Evolutionary conservation across 2,113 vertebrate genomes (phyloP).

Genomic region (Pseudorhombus dupliciocellatus): DNA sequence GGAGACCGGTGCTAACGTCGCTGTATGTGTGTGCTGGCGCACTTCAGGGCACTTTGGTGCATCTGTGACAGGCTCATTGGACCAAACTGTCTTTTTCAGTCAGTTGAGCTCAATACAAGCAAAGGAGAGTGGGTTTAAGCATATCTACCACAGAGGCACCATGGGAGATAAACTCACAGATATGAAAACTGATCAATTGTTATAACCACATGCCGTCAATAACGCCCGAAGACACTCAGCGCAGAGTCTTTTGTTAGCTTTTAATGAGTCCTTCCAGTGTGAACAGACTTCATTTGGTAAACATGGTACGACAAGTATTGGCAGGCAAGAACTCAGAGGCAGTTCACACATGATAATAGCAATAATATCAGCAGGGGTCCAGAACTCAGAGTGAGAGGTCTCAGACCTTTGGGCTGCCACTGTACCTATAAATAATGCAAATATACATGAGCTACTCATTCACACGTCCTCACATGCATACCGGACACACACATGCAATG

Average conservation of each 20-base stretch:
- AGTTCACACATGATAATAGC: constrained; percentile 53
- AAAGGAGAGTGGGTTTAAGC: constrained; percentile 28
- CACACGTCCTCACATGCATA: constrained; percentile 48
- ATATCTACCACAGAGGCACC: constrained; percentile 13
- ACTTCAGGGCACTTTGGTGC: constrained; percentile 14
- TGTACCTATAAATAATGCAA: constrained; percentile 69
- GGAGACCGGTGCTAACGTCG: background rate
- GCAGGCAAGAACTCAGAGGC: constrained; percentile 79
- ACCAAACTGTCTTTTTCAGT: constrained; percentile 39
- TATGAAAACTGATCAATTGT: constrained; percentile 28
- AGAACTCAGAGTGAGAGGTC: background rate
- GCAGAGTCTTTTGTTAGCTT: constrained; percentile 57
- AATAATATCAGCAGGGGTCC: constrained; percentile 23
- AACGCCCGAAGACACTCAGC: constrained; percentile 30
- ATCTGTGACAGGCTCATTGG: constrained; percentile 18
- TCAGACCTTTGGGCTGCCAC: background rate
- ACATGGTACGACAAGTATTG: constrained; percentile 74
- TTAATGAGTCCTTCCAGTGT: constrained; percentile 71
- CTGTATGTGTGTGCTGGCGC: constrained; percentile 11
- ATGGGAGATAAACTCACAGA: constrained; percentile 36
- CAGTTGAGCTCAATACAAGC: constrained; percentile 43
- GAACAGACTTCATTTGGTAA: constrained; percentile 54
- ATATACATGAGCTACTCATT: constrained; percentile 52
- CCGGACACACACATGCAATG: constrained; percentile 2
- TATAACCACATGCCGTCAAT: constrained; percentile 31